Evolutionary conservation across 2,888 invertebrate genomes (phyloP).

Genomic region (Augiades crinisus): DNA sequence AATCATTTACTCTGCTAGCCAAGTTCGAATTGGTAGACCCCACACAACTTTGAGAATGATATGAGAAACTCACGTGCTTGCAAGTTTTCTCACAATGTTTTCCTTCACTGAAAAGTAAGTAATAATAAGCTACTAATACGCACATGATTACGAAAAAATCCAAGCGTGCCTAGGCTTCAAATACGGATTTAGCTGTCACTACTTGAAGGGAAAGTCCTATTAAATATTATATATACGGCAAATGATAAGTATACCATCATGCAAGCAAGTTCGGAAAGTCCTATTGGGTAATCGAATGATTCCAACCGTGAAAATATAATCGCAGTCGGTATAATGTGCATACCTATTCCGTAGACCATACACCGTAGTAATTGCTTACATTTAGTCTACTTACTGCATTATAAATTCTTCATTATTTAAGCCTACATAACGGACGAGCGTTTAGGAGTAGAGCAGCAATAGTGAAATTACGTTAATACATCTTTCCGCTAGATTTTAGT

Average conservation of each 20-base stretch:
- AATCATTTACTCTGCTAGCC: too few relatives aligned
- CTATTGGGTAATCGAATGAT: constrained; percentile 46
- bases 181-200: too few relatives aligned
- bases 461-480: background rate
- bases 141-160: too few relatives aligned
- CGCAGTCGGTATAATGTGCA: constrained; percentile 45
- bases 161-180: too few relatives aligned
- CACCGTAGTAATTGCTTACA: constrained; percentile 45
- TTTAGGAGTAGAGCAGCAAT: background rate
- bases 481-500: background rate
- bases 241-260: constrained; percentile 34
- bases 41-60: too few relatives aligned
- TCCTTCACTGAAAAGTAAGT: too few relatives aligned
- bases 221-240: too few relatives aligned
- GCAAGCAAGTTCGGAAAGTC: constrained; percentile 34
- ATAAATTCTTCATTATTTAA: constrained; percentile 22
- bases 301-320: constrained; percentile 59
- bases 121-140: too few relatives aligned
- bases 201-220: too few relatives aligned
- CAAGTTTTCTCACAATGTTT: too few relatives aligned
- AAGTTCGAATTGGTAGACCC: too few relatives aligned
- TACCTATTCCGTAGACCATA: constrained; percentile 37
- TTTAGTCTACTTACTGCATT: constrained; percentile 41
- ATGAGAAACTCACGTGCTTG: too few relatives aligned
- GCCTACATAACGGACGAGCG: background rate